Evolutionary conservation across 2,113 vertebrate species (phyloP).

Genomic region (Indicator indicator): DNA sequence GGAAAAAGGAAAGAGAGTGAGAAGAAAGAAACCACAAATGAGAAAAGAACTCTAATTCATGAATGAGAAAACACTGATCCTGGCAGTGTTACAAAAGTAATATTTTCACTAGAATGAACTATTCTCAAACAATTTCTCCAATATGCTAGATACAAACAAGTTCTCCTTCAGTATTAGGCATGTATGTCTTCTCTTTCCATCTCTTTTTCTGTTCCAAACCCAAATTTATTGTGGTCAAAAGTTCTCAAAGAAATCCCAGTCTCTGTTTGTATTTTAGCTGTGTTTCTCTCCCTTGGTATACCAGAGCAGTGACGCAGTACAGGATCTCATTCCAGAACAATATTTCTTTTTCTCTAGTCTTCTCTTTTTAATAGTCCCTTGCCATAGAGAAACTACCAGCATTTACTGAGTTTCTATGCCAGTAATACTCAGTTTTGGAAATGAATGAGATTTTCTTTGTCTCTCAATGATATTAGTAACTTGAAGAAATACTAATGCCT

Average conservation of each 20-base stretch:
- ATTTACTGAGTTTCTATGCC: conserved; percentile 13
- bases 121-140: conserved; percentile 72
- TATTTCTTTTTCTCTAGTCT: conserved; percentile 38
- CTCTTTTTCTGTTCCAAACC: conserved; percentile 63
- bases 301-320: background rate
- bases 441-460: conserved; percentile 40
- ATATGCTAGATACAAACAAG: conserved; percentile 58
- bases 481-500: conserved; percentile 36
- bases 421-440: conserved; percentile 10
- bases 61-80: conserved; percentile 66
- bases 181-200: conserved; percentile 64
- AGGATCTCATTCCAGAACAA: background rate
- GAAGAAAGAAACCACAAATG: conserved; percentile 74
- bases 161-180: conserved; percentile 55
- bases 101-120: conserved; percentile 77
- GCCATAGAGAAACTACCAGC: background rate
- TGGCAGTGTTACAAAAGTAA: conserved; percentile 76
- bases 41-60: conserved; percentile 73
- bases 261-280: conserved; percentile 16
- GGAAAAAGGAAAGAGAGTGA: conserved; percentile 54
- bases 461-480: conserved; percentile 34
- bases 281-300: conserved; percentile 49
- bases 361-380: conserved; percentile 52
- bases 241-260: background rate
- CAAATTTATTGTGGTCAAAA: conserved; percentile 58